Percentiles rank a stretch among this genome's conserved stretches.
These are phyloP conservation scores for Acromyrmex heyeri DNA, from an alignment of 1,140 invertebrate species.

Conservation along the genomic window DNA sequence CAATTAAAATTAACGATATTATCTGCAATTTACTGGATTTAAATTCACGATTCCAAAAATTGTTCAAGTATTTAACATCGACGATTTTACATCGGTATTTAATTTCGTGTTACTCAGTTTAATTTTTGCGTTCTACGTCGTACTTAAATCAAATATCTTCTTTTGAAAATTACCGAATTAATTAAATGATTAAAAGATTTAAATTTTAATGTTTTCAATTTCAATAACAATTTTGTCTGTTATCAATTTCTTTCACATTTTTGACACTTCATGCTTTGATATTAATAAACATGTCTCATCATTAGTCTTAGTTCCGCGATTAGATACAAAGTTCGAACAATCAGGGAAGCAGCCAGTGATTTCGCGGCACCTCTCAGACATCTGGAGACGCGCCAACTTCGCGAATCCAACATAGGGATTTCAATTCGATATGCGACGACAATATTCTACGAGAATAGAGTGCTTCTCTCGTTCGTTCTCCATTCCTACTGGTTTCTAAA, in stretches of 20 bases:
- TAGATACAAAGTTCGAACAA: slow-evolving; percentile 64
- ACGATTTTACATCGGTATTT: background rate
- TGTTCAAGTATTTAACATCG: background rate
- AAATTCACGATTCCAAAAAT: background rate
- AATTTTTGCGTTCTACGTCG: background rate
- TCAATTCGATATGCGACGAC: slow-evolving; percentile 80
- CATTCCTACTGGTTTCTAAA: slow-evolving; percentile 43
- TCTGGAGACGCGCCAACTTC: slow-evolving; percentile 80
- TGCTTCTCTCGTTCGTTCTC: slow-evolving; percentile 52
- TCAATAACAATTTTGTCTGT: background rate
- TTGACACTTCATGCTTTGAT: background rate
- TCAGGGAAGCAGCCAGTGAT: slow-evolving; percentile 77
- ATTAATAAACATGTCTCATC: slow-evolving; percentile 18
- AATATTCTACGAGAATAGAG: slow-evolving; percentile 78
- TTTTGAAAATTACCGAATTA: background rate
- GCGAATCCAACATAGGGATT: slow-evolving; percentile 77
- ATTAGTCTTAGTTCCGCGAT: background rate
- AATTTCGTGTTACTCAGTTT: slow-evolving; percentile 3
- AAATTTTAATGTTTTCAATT: background rate
- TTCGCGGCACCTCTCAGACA: slow-evolving; percentile 75
- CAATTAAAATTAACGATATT: background rate
- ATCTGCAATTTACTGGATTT: background rate
- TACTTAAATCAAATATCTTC: background rate
- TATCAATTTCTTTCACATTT: background rate
- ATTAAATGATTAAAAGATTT: background rate